Base-by-base conservation (phyloP, 2,797 vertebrate species). In the Cichlasoma orientale region DNA sequence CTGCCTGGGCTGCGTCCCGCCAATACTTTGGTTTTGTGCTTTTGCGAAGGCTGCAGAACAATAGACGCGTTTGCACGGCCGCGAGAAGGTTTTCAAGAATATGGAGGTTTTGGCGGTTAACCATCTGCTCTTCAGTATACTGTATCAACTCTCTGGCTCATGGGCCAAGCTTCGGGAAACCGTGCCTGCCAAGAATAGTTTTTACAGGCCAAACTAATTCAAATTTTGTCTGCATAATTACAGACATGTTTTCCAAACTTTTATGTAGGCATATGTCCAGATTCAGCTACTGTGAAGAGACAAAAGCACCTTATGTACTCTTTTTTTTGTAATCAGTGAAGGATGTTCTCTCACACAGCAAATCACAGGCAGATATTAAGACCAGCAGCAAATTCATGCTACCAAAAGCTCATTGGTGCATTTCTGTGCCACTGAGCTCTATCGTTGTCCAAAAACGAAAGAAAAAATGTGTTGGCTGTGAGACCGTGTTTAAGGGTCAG, bases 131-230 rank as follows among this genome's bases (percentile, higher is more conserved):
- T 66, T 59, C 14, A 59, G 52, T 47, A 56, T 4, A 55, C 38
- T n/a, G 54, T 63, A 73, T 81, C 70, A 52, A 73, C 76, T 76
- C 72, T 66, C 16, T 25, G 47, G 16, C 56, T 78, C 77, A 33
- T 73, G 29, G 18, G 27, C 41, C 77, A 56, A 61, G 56, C 59
- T 72, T 63, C 29, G 55, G 55, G 14, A 41, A 78, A 74, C 57
- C 53, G 18, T 31, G 25, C n/a, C 66, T 61, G 83, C 77, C 79
- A 82, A 68, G 50, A 73, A 55, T 57, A n/a, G 47, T 50, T 82
- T 82, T 79, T 69, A 74, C 29, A 56, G 74, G 69, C 74, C 61
- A 7, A 52, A 50, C n/a, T 38, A 61, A 21, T 38, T 61, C 14
- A 21, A 44, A 55, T 71, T 53, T 78, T 66, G 57, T 74, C 61